A percentile compares a stretch with the other conserved stretches of the same genome.
Conservation (phyloP, 2,797 vertebrate genomes). For the Gymnodraco acuticeps region DNA sequence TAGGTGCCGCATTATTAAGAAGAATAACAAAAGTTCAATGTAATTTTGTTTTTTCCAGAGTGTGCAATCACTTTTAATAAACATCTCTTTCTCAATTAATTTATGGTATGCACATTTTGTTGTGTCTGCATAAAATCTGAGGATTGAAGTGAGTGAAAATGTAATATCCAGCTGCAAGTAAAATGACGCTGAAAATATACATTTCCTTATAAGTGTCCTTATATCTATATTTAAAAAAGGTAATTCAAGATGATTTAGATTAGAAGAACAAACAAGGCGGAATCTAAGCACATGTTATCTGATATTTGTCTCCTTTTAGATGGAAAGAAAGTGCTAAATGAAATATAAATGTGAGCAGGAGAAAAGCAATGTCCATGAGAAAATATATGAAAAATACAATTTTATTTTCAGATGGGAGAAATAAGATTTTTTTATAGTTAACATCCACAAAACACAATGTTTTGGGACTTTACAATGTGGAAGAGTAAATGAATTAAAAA, state of each 20-base stretch:
- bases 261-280: neutral
- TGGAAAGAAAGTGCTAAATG: neutral
- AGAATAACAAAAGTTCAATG: no score
- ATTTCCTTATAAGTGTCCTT: neutral
- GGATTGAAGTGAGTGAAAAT: neutral
- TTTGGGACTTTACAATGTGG: neutral
- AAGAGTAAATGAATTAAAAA: neutral
- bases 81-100: neutral
- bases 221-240: neutral
- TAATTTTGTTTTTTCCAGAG: neutral
- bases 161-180: neutral
- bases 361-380: neutral
- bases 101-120: neutral
- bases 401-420: neutral
- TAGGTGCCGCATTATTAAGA: neutral
- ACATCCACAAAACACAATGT: neutral
- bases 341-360: neutral
- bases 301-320: constrained; percentile 1
- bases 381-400: constrained; percentile 18
- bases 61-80: neutral
- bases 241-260: neutral
- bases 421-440: neutral
- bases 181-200: neutral
- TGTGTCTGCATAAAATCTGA: neutral
- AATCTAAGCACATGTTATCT: neutral